Base-by-base conservation (phyloP, 2,797 vertebrate genomes). In the Chiloscyllium punctatum region DNA sequence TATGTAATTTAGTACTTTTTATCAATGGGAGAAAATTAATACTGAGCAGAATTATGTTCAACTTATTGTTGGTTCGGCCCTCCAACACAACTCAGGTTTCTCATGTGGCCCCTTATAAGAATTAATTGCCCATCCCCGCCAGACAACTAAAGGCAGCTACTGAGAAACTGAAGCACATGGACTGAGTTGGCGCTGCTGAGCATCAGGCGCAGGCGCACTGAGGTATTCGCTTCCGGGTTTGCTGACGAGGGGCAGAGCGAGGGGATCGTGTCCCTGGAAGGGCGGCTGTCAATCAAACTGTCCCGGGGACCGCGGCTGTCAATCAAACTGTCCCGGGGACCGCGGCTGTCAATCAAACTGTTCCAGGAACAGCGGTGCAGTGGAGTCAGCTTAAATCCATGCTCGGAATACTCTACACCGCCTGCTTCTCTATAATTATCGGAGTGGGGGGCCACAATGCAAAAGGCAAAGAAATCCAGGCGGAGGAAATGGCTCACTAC, bases 181-280 rank as follows among this genome's bases (percentile, higher is more conserved):
- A 23, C 37, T 48, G 37, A 25, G 18, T 48, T 37, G 23, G 82
- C 82, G 18, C 42, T 48, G 23, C 82, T 48, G n/a, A 42, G 33
- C 4, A 11, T 18, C 5, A 66, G 88, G 23, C 90, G 90, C 90
- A 92, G 90, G 90, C 90, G 90, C 66, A 16, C 5, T 23, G 0
- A 92, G n/a, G n/a, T n/a, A n/a, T n/a, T 37, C 18, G 18, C 53
- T 92, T 92, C 90, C 90, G 90, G 90, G 90, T 92, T 69, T 68
- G n/a, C n/a, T 0, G 88, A 68, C 9, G 42, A 3, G 37, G 27
- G 25, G 53, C 8, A 0, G 37, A 21, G 42, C 1, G 72, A 9
- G 53, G 27, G 27, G 11, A 15, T 0, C 3, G 25, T 21, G 18
- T n/a, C 86, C 33, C 21, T 5, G 90, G 90, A 69, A 7, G 7